Percentiles rank a stretch among this genome's conserved stretches.
Conservation (phyloP, 2,113 vertebrate genomes). For the Epinephelus cyanopodus region DNA sequence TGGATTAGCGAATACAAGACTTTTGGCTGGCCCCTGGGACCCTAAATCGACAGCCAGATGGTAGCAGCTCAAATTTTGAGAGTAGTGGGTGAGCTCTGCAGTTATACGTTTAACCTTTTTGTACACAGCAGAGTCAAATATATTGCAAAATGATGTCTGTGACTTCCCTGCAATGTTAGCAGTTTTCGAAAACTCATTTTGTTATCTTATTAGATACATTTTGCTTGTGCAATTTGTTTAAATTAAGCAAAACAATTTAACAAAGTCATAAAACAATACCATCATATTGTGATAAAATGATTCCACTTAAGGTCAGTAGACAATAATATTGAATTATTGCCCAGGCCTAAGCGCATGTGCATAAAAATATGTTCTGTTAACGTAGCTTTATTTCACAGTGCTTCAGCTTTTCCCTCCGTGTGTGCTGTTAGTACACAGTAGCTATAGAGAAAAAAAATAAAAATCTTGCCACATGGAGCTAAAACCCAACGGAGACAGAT, state of each 20-base stretch:
- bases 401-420: conserved; percentile 25
- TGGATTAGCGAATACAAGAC: too few species aligned
- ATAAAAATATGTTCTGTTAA: conserved; percentile 20
- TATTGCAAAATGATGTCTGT: too few species aligned
- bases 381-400: conserved; percentile 10
- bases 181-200: background rate
- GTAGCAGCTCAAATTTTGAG: too few species aligned
- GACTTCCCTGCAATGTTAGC: too few species aligned
- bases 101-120: too few species aligned
- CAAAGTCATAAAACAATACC: background rate
- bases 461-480: conserved; percentile 53
- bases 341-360: background rate
- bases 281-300: conserved; percentile 14
- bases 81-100: too few species aligned
- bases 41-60: too few species aligned
- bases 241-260: background rate
- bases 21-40: too few species aligned
- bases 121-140: too few species aligned
- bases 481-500: conserved; percentile 63
- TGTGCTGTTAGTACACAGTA: conserved; percentile 31
- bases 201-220: background rate
- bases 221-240: background rate
- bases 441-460: conserved; percentile 4
- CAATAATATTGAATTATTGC: background rate
- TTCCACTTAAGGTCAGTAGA: conserved; percentile 7